phyloP scores from a whole-genome alignment of 2,113 vertebrate genomes.

The Setophaga kirtlandii region DNA sequence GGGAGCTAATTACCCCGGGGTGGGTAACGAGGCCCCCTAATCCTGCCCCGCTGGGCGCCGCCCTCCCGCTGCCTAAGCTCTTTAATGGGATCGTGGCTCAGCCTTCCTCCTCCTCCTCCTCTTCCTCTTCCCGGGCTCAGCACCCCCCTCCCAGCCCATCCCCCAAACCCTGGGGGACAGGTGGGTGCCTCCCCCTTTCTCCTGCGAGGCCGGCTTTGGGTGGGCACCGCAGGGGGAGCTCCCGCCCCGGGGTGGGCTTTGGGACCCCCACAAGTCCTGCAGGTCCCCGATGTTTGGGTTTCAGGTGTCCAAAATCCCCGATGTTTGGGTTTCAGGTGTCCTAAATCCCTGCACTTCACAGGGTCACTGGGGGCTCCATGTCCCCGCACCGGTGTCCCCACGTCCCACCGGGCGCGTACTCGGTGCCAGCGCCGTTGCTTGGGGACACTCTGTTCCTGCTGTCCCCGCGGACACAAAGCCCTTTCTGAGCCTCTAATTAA shows the following conservation, averaged over 20 bases:
- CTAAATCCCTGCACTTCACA: not conserved
- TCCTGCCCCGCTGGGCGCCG: not conserved
- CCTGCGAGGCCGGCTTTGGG: not conserved
- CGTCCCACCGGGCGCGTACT: not conserved
- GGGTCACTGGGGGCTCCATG: not conserved
- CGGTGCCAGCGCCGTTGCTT: not conserved
- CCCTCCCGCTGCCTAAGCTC: not conserved
- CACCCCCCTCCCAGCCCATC: not conserved
- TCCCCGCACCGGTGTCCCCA: not conserved
- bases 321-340: not conserved
- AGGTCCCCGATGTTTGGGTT: not conserved
- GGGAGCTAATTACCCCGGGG: not conserved
- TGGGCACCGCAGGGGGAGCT: not conserved
- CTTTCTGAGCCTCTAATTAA: slow-evolving; percentile 26
- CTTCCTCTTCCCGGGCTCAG: not conserved
- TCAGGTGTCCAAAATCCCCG: not conserved
- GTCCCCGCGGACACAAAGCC: not conserved
- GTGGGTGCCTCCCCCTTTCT: not conserved
- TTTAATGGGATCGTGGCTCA: slow-evolving; percentile 14
- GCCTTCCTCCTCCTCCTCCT: not conserved
- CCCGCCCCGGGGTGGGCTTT: not conserved
- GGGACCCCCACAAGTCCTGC: not conserved
- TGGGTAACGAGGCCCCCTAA: not conserved
- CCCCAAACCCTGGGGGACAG: not conserved
- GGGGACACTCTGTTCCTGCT: not conserved